phyloP scores from a whole-genome alignment of 2,797 vertebrate species.

The Odontamblyopus lacepedii region DNA sequence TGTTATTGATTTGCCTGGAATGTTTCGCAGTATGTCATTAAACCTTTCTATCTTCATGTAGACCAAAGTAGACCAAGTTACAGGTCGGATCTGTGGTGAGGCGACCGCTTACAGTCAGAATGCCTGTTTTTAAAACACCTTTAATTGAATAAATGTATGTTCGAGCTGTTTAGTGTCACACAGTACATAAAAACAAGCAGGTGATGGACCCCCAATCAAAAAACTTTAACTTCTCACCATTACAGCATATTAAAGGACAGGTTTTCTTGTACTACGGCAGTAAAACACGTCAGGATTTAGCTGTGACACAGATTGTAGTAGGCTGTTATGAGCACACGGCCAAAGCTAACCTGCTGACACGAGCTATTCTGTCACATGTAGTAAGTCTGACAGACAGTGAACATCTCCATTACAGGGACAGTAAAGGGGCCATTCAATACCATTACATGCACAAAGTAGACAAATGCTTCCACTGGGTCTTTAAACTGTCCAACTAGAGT shows the following conservation, averaged over 20 bases:
- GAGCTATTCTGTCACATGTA: constrained; percentile 29
- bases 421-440: constrained; percentile 26
- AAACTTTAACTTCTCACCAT: background rate
- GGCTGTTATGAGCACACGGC: constrained; percentile 22
- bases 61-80: too few relatives aligned
- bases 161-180: too few relatives aligned
- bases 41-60: too few relatives aligned
- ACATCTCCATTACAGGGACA: constrained; percentile 50
- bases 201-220: too few relatives aligned
- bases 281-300: constrained; percentile 24
- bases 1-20: too few relatives aligned
- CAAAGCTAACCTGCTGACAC: constrained; percentile 43
- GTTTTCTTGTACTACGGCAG: constrained; percentile 11
- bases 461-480: background rate
- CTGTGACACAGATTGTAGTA: constrained; percentile 29
- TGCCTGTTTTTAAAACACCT: too few relatives aligned
- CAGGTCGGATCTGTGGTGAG: too few relatives aligned
- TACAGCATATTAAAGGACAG: background rate
- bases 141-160: too few relatives aligned
- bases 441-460: background rate
- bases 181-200: too few relatives aligned
- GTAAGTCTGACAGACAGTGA: constrained; percentile 43
- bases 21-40: too few relatives aligned
- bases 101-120: too few relatives aligned
- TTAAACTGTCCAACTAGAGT: background rate